Conservation (phyloP, 2,797 vertebrate genomes). For the Neopelma chrysocephalum region DNA sequence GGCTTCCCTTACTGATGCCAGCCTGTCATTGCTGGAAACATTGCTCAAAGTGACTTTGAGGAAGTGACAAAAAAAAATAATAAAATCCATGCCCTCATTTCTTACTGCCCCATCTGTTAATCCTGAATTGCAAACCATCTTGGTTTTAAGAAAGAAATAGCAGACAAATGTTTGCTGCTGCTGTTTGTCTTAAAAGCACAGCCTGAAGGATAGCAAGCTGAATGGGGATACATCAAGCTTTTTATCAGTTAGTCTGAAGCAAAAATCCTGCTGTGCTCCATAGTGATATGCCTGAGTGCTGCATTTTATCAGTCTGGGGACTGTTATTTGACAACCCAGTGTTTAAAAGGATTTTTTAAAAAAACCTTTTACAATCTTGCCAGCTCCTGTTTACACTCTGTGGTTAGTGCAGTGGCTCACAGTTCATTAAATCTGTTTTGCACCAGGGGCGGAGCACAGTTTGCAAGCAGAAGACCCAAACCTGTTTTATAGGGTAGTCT, state of each 20-base stretch:
- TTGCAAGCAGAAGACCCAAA: not conserved
- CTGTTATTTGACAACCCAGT: conserved; percentile 14
- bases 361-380: not conserved
- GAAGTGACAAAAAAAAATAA: not conserved
- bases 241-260: conserved; percentile 41
- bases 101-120: conserved; percentile 3
- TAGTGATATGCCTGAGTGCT: conserved; percentile 5
- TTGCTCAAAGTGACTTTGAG: not conserved
- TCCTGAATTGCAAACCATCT: not conserved
- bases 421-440: not conserved
- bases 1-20: not conserved
- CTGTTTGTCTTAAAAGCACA: conserved; percentile 53
- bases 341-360: not conserved
- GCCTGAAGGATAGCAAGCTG: conserved; percentile 14
- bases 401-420: not conserved
- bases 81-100: not conserved
- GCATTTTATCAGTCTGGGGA: conserved; percentile 17
- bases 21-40: not conserved
- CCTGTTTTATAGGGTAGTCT: not conserved
- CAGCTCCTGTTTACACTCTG: not conserved
- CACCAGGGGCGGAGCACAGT: not conserved
- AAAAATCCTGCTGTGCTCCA: conserved; percentile 32
- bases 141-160: conserved; percentile 32
- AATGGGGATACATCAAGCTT: conserved; percentile 19
- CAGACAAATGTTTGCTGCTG: conserved; percentile 29